Conservation (phyloP, 2,113 vertebrate genomes). For the Microcebus griseorufus region DNA sequence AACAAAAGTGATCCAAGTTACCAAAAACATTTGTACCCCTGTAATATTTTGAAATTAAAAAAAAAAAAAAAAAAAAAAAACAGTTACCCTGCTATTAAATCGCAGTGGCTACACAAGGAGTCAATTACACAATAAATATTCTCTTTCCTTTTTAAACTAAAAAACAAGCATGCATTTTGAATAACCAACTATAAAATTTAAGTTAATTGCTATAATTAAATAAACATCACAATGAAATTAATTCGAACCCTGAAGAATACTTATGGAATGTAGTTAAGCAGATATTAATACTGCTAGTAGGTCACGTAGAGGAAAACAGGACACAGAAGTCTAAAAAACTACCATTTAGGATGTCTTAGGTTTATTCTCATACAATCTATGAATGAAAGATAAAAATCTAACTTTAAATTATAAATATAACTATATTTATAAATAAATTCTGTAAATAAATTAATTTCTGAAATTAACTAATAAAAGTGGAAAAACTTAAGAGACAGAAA, state of each 20-base stretch:
- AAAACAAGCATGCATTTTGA: constrained; percentile 53
- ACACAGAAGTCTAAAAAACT: background rate
- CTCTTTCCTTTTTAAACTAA: constrained; percentile 46
- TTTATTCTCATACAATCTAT: background rate
- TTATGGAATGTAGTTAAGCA: constrained; percentile 14
- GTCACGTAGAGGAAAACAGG: background rate
- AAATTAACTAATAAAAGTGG: background rate
- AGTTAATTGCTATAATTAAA: constrained; percentile 56
- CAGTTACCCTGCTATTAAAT: background rate
- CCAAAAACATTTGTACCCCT: no score
- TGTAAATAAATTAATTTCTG: background rate
- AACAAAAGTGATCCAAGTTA: no score
- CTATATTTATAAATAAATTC: background rate
- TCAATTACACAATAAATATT: constrained; percentile 10
- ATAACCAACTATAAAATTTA: constrained; percentile 57
- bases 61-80: background rate
- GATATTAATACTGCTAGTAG: background rate
- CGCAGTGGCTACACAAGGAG: background rate
- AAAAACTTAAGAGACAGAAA: background rate
- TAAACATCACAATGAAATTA: constrained; percentile 56
- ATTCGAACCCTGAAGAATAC: constrained; percentile 9
- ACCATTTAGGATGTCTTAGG: background rate
- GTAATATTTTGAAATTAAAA: no score
- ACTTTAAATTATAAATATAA: background rate
- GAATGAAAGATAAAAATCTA: background rate